Conservation (phyloP, 30 jellyfish, hydroid and myxozoan species). For the Aurelia sp. region DNA sequence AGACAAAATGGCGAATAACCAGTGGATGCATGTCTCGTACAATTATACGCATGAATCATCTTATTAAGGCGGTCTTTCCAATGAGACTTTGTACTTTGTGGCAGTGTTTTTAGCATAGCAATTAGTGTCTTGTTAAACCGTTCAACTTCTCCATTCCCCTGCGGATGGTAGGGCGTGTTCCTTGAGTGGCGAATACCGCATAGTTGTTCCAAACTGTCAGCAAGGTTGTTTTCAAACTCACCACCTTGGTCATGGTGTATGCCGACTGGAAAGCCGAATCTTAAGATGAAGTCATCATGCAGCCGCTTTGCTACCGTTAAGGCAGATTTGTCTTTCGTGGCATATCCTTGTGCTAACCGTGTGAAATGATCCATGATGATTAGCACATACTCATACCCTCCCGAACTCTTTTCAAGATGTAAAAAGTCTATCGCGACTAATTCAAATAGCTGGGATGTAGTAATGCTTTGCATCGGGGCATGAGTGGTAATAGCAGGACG, state of each 20-base stretch:
- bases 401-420: conserved; percentile 35
- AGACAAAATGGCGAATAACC: conserved; percentile 38
- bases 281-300: conserved; percentile 36
- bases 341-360: conserved; percentile 45
- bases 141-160: conserved; percentile 61
- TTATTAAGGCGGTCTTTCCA: too few species aligned
- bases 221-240: conserved; percentile 45
- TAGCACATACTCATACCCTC: conserved; percentile 57
- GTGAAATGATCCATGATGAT: conserved; percentile 57
- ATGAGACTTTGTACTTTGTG: not conserved
- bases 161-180: conserved; percentile 61
- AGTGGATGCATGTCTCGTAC: not conserved
- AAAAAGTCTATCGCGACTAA: conserved; percentile 14
- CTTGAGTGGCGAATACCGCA: conserved; percentile 36
- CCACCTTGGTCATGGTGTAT: conserved; percentile 64
- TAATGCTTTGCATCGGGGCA: conserved; percentile 31
- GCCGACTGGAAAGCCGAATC: conserved; percentile 50
- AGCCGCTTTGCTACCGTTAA: conserved; percentile 31
- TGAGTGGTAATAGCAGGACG: conserved; percentile 3
- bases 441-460: conserved; percentile 29
- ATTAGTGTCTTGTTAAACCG: conserved; percentile 39
- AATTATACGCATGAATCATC: too few species aligned
- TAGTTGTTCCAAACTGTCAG: conserved; percentile 2
- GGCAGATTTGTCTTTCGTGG: conserved; percentile 50
- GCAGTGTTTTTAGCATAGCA: conserved; percentile 35